phyloP scores from a whole-genome alignment of 2,888 invertebrate genomes.

The Belgica antarctica region DNA sequence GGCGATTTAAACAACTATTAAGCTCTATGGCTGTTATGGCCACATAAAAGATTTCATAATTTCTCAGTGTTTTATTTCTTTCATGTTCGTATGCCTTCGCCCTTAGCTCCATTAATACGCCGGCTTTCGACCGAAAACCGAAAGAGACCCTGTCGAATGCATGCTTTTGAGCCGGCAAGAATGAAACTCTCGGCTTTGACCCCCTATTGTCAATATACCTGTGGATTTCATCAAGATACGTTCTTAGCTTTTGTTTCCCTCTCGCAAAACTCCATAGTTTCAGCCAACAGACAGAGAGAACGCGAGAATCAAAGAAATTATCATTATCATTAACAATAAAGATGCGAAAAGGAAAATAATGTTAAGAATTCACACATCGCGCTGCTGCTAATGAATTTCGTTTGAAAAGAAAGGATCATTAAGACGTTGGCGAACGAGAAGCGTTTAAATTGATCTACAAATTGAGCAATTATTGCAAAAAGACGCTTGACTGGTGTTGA shows the following conservation, averaged over 20 bases:
- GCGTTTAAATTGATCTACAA: conserved; percentile 7
- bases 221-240: conserved; percentile 42
- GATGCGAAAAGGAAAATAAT: conserved; percentile 28
- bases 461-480: conserved; percentile 32
- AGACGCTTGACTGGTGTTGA: background rate
- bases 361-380: conserved; percentile 40
- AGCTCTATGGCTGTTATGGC: conserved; percentile 9
- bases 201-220: conserved; percentile 42
- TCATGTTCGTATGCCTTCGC: conserved; percentile 7
- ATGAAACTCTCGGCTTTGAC: conserved; percentile 33
- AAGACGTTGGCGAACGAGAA: conserved; percentile 9
- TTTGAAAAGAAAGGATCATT: background rate
- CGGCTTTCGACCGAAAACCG: conserved; percentile 1
- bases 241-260: conserved; percentile 16
- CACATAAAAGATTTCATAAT: conserved; percentile 27
- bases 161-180: too few species aligned
- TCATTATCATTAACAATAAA: conserved; percentile 37
- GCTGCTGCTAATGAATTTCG: background rate
- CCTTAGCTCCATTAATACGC: conserved; percentile 21
- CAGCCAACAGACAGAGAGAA: background rate
- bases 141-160: conserved; percentile 15
- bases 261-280: background rate
- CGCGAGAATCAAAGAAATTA: conserved; percentile 27
- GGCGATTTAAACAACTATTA: conserved; percentile 31
- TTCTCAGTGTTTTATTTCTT: conserved; percentile 27